Evolutionary conservation across 92 coral and sea anemone genomes (phyloP), one percentile per base, ranked within the genome.

Genomic region (Actinernus sp.): DNA sequence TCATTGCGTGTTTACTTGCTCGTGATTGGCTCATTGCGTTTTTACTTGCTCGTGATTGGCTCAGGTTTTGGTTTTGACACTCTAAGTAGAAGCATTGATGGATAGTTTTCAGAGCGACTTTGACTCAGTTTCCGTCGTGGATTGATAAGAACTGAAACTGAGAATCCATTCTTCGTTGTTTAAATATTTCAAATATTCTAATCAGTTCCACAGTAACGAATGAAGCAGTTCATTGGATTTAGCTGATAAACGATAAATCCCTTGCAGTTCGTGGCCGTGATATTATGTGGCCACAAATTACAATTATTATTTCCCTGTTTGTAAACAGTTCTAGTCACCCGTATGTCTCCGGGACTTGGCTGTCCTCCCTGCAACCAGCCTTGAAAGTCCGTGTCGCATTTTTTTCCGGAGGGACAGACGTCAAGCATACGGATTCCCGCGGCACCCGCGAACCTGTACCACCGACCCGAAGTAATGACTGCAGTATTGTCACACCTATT

Each of bases 161-260:
- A n/a, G n/a, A n/a, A n/a, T n/a, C n/a, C n/a, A n/a, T n/a, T n/a
- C n/a, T n/a, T n/a, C n/a, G n/a, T n/a, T n/a, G n/a, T n/a, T n/a
- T n/a, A n/a, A n/a, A n/a, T n/a, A n/a, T n/a, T n/a, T n/a, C n/a
- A n/a, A n/a, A n/a, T n/a, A n/a, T n/a, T n/a, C n/a, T 55, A 71
- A 23, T 55, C 79, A 19, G 36, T 26, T 2, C 88, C 80, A 31
- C 88, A 81, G 56, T 81, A 81, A 0, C 88, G 81, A 5, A 48
- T 38, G 25, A 34, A 17, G n/a, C 74, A 63, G 59, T 59, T 47
- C 3, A 31, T 31, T 11, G 23, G 20, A 23, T 34, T 54, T n/a
- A 80, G 37, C 70, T 28, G 58, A 66, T 73, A 81, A 3, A 81
- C 57, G 40, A 52, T 72, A 45, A 73, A 81, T 2, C 31, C 29